Conservation (phyloP, 2,888 invertebrate species). For the Eilema sororculum region DNA sequence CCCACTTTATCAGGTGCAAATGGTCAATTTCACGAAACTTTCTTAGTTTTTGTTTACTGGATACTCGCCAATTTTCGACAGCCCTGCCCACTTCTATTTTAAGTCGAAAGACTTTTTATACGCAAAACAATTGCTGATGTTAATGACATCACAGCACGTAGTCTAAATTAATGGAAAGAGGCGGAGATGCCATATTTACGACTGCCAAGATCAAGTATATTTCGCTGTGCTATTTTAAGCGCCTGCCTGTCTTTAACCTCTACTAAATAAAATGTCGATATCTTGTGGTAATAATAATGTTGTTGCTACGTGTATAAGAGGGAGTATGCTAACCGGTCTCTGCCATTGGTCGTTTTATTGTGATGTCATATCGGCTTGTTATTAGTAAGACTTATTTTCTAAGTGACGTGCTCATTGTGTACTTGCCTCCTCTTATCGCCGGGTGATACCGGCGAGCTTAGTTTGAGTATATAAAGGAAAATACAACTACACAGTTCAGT, state of each 20-base stretch:
- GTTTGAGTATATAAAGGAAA: constrained; percentile 68
- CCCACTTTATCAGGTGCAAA: background rate
- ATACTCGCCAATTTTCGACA: constrained; percentile 32
- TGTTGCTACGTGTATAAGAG: constrained; percentile 46
- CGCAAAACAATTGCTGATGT: constrained; percentile 35
- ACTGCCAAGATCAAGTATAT: constrained; percentile 51
- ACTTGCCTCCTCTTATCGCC: constrained; percentile 60
- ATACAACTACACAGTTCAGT: constrained; percentile 56
- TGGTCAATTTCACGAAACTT: background rate
- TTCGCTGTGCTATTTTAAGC: constrained; percentile 52
- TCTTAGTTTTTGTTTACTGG: constrained; percentile 25
- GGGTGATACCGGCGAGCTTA: constrained; percentile 59
- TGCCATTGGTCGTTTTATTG: constrained; percentile 65
- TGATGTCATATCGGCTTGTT: constrained; percentile 71
- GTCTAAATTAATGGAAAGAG: constrained; percentile 43
- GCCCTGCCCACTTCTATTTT: constrained; percentile 45
- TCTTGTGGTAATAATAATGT: constrained; percentile 55
- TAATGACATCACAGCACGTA: constrained; percentile 44
- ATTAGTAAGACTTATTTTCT: constrained; percentile 72
- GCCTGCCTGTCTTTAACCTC: constrained; percentile 71
- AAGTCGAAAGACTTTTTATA: constrained; percentile 22
- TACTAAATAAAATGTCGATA: constrained; percentile 35
- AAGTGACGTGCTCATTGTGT: constrained; percentile 61
- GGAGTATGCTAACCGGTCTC: constrained; percentile 70
- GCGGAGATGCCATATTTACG: constrained; percentile 26